Evolutionary conservation across 2,888 invertebrate genomes (phyloP).

Genomic region (Melikaiella ostensackeni): DNA sequence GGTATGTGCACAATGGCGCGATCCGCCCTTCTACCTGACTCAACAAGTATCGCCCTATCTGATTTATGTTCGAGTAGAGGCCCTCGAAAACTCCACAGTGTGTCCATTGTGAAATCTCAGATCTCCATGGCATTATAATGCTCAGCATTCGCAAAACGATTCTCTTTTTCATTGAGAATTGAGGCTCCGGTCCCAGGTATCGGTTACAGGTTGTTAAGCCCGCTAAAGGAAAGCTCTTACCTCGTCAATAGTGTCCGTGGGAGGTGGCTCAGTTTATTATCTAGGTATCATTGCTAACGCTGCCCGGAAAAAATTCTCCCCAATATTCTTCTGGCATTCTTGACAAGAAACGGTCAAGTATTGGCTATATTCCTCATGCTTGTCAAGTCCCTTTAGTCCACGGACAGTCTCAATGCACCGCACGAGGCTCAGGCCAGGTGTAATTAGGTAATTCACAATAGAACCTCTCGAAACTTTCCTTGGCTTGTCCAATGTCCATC

Average conservation of each 20-base stretch:
- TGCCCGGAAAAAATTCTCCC: conserved; percentile 37
- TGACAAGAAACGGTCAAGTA: background rate
- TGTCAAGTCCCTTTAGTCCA: conserved; percentile 3
- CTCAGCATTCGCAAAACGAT: conserved; percentile 35
- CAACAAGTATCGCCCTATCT: conserved; percentile 40
- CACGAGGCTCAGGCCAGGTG: conserved; percentile 10
- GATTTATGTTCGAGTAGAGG: conserved; percentile 38
- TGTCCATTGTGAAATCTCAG: conserved; percentile 35
- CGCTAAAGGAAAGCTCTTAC: conserved; percentile 55
- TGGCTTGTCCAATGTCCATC: background rate
- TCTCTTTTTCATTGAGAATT: conserved; percentile 27
- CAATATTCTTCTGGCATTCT: conserved; percentile 27
- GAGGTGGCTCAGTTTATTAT: conserved; percentile 38
- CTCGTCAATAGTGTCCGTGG: conserved; percentile 38
- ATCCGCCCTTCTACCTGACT: conserved; percentile 40
- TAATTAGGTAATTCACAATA: conserved; percentile 37
- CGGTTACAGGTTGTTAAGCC: conserved; percentile 71
- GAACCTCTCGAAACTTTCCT: conserved; percentile 28
- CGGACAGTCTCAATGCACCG: conserved; percentile 22
- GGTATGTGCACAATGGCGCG: conserved; percentile 26
- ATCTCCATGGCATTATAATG: conserved; percentile 33
- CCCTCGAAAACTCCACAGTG: conserved; percentile 36
- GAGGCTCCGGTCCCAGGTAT: conserved; percentile 62
- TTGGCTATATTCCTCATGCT: background rate
- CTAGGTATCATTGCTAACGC: conserved; percentile 25